Conservation (phyloP, 2,888 invertebrate species). For the Hoplodrina ambigua region DNA sequence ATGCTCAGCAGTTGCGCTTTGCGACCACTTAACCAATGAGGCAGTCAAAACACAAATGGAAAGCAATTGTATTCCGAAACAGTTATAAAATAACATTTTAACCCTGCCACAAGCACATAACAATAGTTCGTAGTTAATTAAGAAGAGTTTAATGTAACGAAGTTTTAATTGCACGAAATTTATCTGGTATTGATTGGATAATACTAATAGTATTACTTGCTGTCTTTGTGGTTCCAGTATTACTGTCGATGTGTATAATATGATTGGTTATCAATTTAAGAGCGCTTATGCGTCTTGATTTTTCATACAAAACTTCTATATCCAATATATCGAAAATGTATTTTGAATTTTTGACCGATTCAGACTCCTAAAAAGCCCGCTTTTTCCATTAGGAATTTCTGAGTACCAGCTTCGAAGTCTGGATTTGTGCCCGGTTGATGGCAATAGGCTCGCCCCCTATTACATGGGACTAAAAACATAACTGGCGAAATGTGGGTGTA, state of each 20-base stretch:
- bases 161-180: conserved; percentile 50
- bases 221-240: conserved; percentile 8
- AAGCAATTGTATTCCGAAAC: not conserved
- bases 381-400: no score
- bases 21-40: no score
- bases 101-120: conserved; percentile 2
- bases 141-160: conserved; percentile 46
- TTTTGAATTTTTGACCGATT: no score
- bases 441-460: no score
- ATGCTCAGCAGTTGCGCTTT: no score
- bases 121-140: conserved; percentile 14
- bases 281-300: not conserved
- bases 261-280: not conserved
- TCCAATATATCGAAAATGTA: no score
- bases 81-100: conserved; percentile 5
- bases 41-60: not conserved
- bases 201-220: not conserved
- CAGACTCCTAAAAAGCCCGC: no score
- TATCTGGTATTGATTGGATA: conserved; percentile 25
- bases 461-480: no score
- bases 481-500: no score
- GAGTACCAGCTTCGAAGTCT: no score
- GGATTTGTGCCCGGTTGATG: no score
- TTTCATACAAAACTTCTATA: no score
- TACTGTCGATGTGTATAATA: not conserved